A percentile compares a stretch with the other conserved stretches of the same genome.
These are phyloP conservation scores for Anneissia japonica DNA, from an alignment of 35 echinoderm and acorn worm genomes.

Conservation along the genomic window DNA sequence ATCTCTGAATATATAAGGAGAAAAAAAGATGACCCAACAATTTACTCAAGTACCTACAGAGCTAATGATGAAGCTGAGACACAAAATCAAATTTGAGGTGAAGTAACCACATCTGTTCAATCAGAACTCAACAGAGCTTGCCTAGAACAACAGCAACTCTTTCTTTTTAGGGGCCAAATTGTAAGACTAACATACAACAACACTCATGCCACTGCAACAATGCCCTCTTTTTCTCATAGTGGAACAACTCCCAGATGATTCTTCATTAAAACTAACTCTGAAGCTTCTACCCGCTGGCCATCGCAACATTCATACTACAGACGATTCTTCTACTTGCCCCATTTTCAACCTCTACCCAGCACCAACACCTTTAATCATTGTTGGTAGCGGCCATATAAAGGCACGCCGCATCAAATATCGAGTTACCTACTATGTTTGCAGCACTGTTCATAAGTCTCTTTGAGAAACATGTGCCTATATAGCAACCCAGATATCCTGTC, in stretches of 20 bases:
- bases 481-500: conserved; percentile 12
- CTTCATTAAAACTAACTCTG: too few relatives aligned
- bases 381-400: too few relatives aligned
- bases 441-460: conserved; percentile 13
- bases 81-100: neutral
- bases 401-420: neutral
- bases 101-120: neutral
- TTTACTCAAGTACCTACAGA: neutral
- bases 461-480: neutral
- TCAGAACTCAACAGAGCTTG: conserved; percentile 3
- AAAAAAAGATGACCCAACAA: neutral
- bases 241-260: neutral
- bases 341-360: too few relatives aligned
- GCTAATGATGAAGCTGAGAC: conserved; percentile 17
- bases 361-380: too few relatives aligned
- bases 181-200: conserved; percentile 7
- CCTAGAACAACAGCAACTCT: neutral
- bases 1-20: neutral
- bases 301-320: too few relatives aligned
- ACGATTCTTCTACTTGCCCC: too few relatives aligned
- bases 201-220: neutral
- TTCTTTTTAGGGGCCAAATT: neutral
- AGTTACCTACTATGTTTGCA: conserved; percentile 22
- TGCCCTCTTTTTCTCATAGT: conserved; percentile 6
- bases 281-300: too few relatives aligned